Evolutionary conservation across 2,113 vertebrate species (phyloP), one percentile per base, ranked within the genome.

Genomic region (Lasiurus borealis): DNA sequence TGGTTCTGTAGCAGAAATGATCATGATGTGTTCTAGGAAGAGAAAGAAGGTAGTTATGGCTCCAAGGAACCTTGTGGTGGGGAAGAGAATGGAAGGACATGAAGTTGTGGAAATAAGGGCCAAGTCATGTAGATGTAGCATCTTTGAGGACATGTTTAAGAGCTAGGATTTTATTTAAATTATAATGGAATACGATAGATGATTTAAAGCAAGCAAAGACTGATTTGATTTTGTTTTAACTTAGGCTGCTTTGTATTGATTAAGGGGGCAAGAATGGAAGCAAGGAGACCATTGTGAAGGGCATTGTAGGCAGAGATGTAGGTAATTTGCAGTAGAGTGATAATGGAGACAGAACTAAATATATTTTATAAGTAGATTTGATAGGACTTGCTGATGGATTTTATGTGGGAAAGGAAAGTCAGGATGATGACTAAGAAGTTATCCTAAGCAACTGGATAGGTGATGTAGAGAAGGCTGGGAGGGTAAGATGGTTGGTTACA

Each of bases 161-260:
- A 92, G 19, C 95, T 62, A 85, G 75, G 68, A 64, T 84, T 84
- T 91, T 75, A 85, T 68, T 88, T 82, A 69, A 88, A 72, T 18
- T 69, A 5, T n/a, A 59, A 31, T 75, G 16, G 86, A 95, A 54
- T 29, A 50, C 16, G 1, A 44, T 31, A 44, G 44, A 57, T 82
- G 50, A 75, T 77, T 92, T 95, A 72, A 93, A 95, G 36, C 57
- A 36, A 44, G 18, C 44, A 91, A 52, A 27, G 59, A 87, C n/a
- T 72, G 36, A 80, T 85, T 75, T 87, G 15, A 77, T 69, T 92
- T 75, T 78, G 29, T 76, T 85, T 88, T 81, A 57, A 34, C 25
- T 85, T 7, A 18, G 4, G 27, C 80, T 88, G 46, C 46, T 97
- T 85, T 77, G 83, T 89, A 81, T 66, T 88, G 71, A 83, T 48